phyloP scores from a whole-genome alignment of 2,888 invertebrate genomes.

The Salpingus planirostris region DNA sequence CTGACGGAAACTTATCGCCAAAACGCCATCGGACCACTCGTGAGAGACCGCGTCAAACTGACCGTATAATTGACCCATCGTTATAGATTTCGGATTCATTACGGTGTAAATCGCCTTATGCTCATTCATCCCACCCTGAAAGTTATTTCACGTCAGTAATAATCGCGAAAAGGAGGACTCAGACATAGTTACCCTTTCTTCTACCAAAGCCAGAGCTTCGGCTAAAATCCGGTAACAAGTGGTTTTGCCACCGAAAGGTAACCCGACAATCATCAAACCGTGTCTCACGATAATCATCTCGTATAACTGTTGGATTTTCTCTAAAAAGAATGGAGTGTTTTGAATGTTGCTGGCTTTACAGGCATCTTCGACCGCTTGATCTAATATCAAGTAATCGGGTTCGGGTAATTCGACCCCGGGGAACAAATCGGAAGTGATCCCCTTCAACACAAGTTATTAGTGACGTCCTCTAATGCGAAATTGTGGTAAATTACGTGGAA shows the following conservation, averaged over 20 bases:
- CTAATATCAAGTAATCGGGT: conserved; percentile 69
- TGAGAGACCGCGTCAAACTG: conserved; percentile 91
- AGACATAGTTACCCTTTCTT: conserved; percentile 51
- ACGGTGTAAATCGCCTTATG: conserved; percentile 68
- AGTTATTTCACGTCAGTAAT: conserved; percentile 3
- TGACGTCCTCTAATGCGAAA: too few species aligned
- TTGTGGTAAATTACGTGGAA: conserved; percentile 63
- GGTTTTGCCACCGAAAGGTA: conserved; percentile 90
- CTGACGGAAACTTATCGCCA: conserved; percentile 73
- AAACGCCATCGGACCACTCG: conserved; percentile 88
- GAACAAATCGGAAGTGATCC: conserved; percentile 89
- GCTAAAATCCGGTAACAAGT: conserved; percentile 77
- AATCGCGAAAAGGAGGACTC: too few species aligned
- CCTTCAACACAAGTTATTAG: conserved; percentile 48
- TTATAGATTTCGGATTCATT: conserved; percentile 91
- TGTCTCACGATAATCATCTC: conserved; percentile 94
- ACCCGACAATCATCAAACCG: conserved; percentile 89
- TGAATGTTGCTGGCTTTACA: conserved; percentile 71
- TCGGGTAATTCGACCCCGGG: conserved; percentile 72
- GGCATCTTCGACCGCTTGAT: conserved; percentile 53
- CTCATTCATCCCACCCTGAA: conserved; percentile 63
- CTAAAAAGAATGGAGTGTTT: conserved; percentile 74
- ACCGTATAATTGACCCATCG: conserved; percentile 92
- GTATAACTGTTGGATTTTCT: conserved; percentile 83
- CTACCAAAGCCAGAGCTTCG: conserved; percentile 64